phyloP scores from a whole-genome alignment of 2,797 vertebrate genomes.

The Loris lydekkerianus region DNA sequence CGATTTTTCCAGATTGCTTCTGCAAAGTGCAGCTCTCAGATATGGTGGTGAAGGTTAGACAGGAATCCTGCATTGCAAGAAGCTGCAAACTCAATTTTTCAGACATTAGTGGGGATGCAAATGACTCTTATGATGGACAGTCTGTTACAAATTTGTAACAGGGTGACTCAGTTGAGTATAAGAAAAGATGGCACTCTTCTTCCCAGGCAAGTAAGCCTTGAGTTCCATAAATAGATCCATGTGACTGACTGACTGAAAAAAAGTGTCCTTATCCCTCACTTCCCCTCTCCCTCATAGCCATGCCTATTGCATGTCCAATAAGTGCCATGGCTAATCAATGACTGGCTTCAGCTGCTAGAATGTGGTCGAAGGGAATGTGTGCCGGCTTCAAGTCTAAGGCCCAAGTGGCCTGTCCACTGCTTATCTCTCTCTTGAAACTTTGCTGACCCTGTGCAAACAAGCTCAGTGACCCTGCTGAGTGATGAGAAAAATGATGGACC shows the following conservation, averaged over 20 bases:
- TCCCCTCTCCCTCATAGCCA: no score
- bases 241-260: not conserved
- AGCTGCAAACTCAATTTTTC: constrained; percentile 21
- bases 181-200: not conserved
- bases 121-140: not conserved
- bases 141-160: not conserved
- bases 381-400: not conserved
- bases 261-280: not conserved
- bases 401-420: not conserved
- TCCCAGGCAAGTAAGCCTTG: not conserved
- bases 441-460: not conserved
- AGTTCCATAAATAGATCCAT: not conserved
- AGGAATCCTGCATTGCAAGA: not conserved
- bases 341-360: not conserved
- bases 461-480: not conserved
- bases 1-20: not conserved
- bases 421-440: not conserved
- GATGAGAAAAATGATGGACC: not conserved
- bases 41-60: not conserved
- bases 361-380: not conserved
- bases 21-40: not conserved
- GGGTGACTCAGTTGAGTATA: not conserved
- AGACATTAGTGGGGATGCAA: not conserved
- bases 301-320: rapidly evolving
- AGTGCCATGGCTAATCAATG: not conserved